phyloP scores from a whole-genome alignment of 2,797 vertebrate genomes.

The Australoheros facetus region DNA sequence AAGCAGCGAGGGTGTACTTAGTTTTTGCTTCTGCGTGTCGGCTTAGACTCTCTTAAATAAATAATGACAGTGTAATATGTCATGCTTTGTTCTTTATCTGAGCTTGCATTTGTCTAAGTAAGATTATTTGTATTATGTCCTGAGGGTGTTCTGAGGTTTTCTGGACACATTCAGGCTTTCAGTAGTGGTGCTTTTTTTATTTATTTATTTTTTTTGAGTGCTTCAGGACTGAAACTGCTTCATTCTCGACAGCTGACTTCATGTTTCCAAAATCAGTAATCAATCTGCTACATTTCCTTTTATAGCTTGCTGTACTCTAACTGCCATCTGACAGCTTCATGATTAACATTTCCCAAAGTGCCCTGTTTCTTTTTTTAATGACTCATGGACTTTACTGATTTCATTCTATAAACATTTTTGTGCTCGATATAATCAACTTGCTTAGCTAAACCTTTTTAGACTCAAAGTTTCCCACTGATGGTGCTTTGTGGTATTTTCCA shows the following conservation, averaged over 20 bases:
- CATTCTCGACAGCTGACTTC: conserved; percentile 48
- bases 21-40: not conserved
- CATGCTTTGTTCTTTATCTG: not conserved
- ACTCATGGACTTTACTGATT: conserved; percentile 29
- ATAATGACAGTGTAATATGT: not conserved
- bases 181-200: not conserved
- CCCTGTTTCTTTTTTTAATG: conserved; percentile 11
- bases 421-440: not conserved
- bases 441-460: not conserved
- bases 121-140: not conserved
- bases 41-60: not conserved
- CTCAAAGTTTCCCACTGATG: not conserved
- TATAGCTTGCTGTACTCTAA: conserved; percentile 32
- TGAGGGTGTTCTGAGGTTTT: not conserved
- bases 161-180: not conserved
- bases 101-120: not conserved
- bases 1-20: not conserved
- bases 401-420: conserved; percentile 29
- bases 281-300: conserved; percentile 46
- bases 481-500: not conserved
- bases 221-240: not conserved
- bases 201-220: conserved; percentile 4
- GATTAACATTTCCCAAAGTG: conserved; percentile 22
- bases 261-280: conserved; percentile 31
- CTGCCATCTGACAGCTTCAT: not conserved